These are phyloP conservation scores for Panthera leo DNA, from an alignment of 2,113 vertebrate genomes.

Conservation along the genomic window DNA sequence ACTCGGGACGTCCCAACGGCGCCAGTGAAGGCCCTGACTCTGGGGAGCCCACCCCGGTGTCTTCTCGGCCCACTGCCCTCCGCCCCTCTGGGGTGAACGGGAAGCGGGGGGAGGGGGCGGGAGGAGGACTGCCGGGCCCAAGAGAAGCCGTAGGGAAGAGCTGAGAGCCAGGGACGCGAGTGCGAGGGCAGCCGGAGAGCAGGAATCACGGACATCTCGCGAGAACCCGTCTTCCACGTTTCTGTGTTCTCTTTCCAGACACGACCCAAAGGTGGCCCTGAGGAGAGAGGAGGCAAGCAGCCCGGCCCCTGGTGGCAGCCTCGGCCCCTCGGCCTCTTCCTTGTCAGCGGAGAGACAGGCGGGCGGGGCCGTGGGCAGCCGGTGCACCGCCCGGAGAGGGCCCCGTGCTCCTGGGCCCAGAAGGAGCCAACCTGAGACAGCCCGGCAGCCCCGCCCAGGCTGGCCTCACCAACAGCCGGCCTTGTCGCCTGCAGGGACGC, in stretches of 20 bases:
- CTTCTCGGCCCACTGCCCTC: not conserved
- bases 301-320: not conserved
- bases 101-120: not conserved
- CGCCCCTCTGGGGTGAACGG: not conserved
- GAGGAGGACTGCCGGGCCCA: not conserved
- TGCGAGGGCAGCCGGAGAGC: accelerated
- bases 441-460: not conserved
- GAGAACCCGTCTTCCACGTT: not conserved
- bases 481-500: not conserved
- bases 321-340: not conserved
- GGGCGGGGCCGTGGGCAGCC: not conserved
- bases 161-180: not conserved
- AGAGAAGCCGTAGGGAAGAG: not conserved
- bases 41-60: accelerated
- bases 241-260: not conserved
- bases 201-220: not conserved
- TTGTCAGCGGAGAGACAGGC: not conserved
- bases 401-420: not conserved
- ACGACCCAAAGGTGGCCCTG: not conserved
- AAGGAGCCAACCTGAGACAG: not conserved
- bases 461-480: not conserved
- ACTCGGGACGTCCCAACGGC: too few relatives aligned
- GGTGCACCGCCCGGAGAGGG: not conserved
- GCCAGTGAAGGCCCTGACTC: accelerated
- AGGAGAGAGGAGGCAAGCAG: not conserved